Base-by-base conservation (phyloP, 2,113 vertebrate genomes). In the Ptilonorhynchus violaceus region DNA sequence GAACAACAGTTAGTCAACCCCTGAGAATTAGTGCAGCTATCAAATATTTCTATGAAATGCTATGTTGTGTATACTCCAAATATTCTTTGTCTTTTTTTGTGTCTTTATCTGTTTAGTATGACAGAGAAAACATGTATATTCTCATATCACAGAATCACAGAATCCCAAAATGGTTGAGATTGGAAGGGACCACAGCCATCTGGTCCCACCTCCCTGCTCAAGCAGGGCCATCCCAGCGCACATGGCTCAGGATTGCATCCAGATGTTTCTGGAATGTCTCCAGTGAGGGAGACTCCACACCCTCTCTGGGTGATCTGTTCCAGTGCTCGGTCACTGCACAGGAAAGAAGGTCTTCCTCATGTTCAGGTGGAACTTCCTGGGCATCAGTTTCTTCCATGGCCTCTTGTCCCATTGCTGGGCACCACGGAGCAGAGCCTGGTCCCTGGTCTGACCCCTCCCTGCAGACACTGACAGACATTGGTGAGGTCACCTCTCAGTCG, bases 331-430 rank as follows among this genome's bases (percentile, higher is more conserved):
- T 55, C 20, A 62, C n/a, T 47, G 41, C 24, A 30, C 20, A 72
- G 20, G 0, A 4, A 35, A 17, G 5, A 41, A 81, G 7, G 11
- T 81, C 23, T 44, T 37, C 4, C 7, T 44, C 10, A 4, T 24
- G 23, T 30, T 69, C 39, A 39, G 10, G 13, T 4, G 52, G 33
- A 74, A 67, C 1, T 59, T 46, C 8, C 52, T 81, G 52, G 4
- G 3, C 44, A 20, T 52, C 52, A 0, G 0, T 74, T 67, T 1
- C 44, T 52, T 2, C 37, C 3, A 0, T 33, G 7, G 15, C 1
- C 1, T 7, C 60, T 59, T 67, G 31, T 37, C 12, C 37, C 2
- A 9, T 37, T 50, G 10, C 44, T 67, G 27, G 33, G 35, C 44
- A n/a, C 7, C 37, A 37, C 33, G 0, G 6, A 59, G 52, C 37